Base-by-base conservation (phyloP, 2,888 invertebrate genomes). In the Tachina lurida region DNA sequence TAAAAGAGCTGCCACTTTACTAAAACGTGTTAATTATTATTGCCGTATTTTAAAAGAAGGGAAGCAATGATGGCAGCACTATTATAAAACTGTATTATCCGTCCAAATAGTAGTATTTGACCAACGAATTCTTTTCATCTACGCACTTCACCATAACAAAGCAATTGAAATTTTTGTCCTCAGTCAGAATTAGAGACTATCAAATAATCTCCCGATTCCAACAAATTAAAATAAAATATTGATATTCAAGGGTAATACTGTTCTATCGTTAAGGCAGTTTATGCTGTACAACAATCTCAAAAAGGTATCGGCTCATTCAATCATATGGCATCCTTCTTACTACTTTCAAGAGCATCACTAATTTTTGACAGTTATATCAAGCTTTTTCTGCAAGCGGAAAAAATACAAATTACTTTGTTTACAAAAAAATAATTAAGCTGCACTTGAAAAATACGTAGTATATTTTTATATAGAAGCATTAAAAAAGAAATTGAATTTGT, bases 331-430 rank as follows among this genome's bases (percentile, higher is more conserved):
- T 0, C 58, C 17, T 13, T 60, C 10, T n/a, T 47, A 9, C 17
- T 47, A 43, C 52, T 4, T n/a, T 22, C 8, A 9, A 10, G 3
- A 56, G 10, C 58, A 73, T 9, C 49, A 56, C 39, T 65, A 49
- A 0, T 56, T 70, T 39, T 65, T 71, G 62, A 67, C 67, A 76
- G 10, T 67, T 15, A 15, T 9, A n/a, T 31, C 17, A 60, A 73
- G 58, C 71, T 73, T 73, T 70, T 67, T 73, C 58, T 15, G 17
- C 58, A 58, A 45, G 71, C 31, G 31, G 31, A 31, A 58, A 73
- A 60, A 73, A 73, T 73, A 45, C 19, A 67, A 67, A 41, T 31
- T n/a, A 22, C 3, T 22, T 22, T 1, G 1, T 22, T 22, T 22
- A 3, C 3, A 4, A 3, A 2, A 2, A 31, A 31, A 31, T 31